A percentile compares a stretch with the other conserved stretches of the same genome.
Evolutionary conservation across 1,140 invertebrate species (phyloP).

Genomic region (Stenopsyche tienmushanensis): DNA sequence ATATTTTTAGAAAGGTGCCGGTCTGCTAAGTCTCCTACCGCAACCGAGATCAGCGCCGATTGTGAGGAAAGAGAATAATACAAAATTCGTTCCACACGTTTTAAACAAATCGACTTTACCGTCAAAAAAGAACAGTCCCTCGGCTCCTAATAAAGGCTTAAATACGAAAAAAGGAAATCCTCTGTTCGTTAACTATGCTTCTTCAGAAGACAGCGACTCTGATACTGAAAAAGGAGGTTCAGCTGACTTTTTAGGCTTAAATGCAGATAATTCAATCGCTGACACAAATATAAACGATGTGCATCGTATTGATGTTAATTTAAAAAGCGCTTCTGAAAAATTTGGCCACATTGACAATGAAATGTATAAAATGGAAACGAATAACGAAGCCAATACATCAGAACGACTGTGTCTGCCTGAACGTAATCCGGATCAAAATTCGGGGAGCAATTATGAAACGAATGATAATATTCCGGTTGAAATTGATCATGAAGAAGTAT

Average conservation of each 20-base stretch:
- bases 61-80: slow-evolving; percentile 21
- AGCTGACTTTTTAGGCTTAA: slow-evolving; percentile 59
- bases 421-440: too few relatives aligned
- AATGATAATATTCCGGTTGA: too few relatives aligned
- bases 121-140: slow-evolving; percentile 33
- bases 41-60: slow-evolving; percentile 53
- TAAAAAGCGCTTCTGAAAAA: too few relatives aligned
- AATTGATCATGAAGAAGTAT: slow-evolving; percentile 52
- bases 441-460: too few relatives aligned
- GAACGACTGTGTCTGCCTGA: too few relatives aligned
- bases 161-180: slow-evolving; percentile 24
- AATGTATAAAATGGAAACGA: too few relatives aligned
- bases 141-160: background rate
- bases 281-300: background rate
- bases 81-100: slow-evolving; percentile 42
- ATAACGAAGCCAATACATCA: too few relatives aligned
- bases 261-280: slow-evolving; percentile 43
- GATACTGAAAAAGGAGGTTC: slow-evolving; percentile 47
- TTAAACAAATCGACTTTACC: slow-evolving; percentile 34
- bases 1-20: slow-evolving; percentile 51
- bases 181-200: slow-evolving; percentile 28
- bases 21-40: slow-evolving; percentile 57
- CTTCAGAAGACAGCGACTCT: slow-evolving; percentile 53
- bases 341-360: too few relatives aligned
- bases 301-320: too few relatives aligned